These are phyloP conservation scores for Lerema accius DNA, from an alignment of 1,140 invertebrate species.

Conservation along the genomic window DNA sequence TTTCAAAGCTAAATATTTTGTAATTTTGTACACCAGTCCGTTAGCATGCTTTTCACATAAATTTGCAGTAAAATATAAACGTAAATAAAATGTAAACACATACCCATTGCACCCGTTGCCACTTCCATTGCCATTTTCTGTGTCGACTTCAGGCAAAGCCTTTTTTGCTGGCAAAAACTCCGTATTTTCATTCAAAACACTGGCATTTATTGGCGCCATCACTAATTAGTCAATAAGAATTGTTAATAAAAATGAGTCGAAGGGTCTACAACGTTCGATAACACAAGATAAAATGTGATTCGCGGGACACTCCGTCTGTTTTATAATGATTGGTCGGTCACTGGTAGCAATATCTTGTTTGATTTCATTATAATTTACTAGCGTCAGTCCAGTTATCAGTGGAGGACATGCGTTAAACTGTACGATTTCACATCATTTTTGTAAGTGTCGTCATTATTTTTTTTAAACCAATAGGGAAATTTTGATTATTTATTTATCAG, in stretches of 20 bases:
- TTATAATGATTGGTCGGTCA: conserved; percentile 50
- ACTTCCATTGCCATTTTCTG: conserved; percentile 57
- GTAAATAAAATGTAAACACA: conserved; percentile 22
- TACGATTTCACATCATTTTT: conserved; percentile 18
- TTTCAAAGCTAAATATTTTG: no score
- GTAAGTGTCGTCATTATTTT: background rate
- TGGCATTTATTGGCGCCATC: conserved; percentile 72
- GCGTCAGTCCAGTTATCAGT: conserved; percentile 29
- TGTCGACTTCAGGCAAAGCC: conserved; percentile 65
- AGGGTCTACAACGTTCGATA: conserved; percentile 55
- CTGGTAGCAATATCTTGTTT: background rate
- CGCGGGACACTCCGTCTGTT: conserved; percentile 43
- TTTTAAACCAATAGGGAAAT: no score
- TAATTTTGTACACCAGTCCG: no score
- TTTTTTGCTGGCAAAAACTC: conserved; percentile 52
- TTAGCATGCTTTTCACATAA: no score
- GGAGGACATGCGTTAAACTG: conserved; percentile 8
- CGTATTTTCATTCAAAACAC: conserved; percentile 55
- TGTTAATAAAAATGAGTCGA: conserved; percentile 41
- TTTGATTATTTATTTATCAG: no score
- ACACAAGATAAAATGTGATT: conserved; percentile 63
- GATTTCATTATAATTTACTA: conserved; percentile 30
- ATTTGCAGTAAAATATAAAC: background rate
- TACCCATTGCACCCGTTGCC: conserved; percentile 55
- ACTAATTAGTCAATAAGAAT: conserved; percentile 42